A percentile compares a stretch with the other conserved stretches of the same genome.
These are phyloP conservation scores for Solenodon paradoxus DNA, from an alignment of 2,113 vertebrate genomes.

Conservation along the genomic window DNA sequence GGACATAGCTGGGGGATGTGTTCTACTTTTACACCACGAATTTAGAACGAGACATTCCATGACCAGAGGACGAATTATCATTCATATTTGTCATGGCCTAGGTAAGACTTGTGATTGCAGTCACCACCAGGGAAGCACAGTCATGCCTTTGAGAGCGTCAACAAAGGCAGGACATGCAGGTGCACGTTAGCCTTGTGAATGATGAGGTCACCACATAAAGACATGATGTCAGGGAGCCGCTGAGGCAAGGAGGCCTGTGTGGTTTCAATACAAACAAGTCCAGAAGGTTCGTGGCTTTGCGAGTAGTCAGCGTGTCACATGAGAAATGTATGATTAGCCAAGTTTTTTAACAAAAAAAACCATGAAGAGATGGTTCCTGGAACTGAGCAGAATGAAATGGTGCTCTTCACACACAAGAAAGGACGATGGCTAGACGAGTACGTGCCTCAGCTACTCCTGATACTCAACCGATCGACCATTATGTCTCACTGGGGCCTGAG, in stretches of 20 bases:
- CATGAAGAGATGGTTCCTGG: background rate
- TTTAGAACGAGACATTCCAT: background rate
- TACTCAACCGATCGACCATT: background rate
- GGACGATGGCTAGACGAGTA: background rate
- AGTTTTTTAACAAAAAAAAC: background rate
- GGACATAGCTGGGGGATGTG: background rate
- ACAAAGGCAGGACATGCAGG: background rate
- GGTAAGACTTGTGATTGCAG: background rate
- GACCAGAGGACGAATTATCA: background rate
- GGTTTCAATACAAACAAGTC: background rate
- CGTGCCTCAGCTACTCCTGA: background rate
- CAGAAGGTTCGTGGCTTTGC: background rate
- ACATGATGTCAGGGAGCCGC: background rate
- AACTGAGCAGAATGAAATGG: background rate
- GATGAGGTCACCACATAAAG: background rate
- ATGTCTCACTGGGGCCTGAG: background rate
- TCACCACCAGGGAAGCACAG: background rate
- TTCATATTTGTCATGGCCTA: background rate
- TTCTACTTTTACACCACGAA: background rate
- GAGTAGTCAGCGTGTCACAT: background rate
- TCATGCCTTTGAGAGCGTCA: background rate
- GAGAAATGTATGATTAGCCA: background rate
- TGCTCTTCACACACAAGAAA: background rate
- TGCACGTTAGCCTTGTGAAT: fast-evolving
- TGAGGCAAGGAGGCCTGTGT: background rate